Evolutionary conservation across 1,140 invertebrate genomes (phyloP), one percentile per base, ranked within the genome.

Genomic region (Battus philenor): DNA sequence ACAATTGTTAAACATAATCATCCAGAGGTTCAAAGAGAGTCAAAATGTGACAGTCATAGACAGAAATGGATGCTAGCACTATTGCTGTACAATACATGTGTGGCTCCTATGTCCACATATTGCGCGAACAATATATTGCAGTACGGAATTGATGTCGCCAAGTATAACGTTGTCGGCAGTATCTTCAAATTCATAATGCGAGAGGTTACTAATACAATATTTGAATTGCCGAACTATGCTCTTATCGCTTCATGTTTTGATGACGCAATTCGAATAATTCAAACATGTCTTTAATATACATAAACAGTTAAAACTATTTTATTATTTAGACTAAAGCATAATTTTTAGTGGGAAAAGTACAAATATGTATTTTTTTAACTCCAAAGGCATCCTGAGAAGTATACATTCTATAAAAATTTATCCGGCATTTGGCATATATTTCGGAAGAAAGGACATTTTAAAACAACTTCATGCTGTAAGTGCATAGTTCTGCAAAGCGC

Each of bases 401-500:
- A 76, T 50, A 59, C 66, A 20, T 81, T 83, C 49, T 80, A 81
- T 68, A 83, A 83, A 74, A 81, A 81, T 54, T 32, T 81, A 29
- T 83, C 79, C 26, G 75, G 79, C 11, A 81, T 81, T 59, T 83
- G 79, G 79, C 68, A 83, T 54, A 79, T 81, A 34, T 83, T 83
- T 71, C 79, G 81, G 58, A 69, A 50, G 54, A 76, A 55, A 54
- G 65, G 74, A 22, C 60, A 8, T 27, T 60, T 32, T 69, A 57
- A 63, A 34, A 34, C 44, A 9, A 44, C 50, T 2, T 29, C 16
- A 17, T 39, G 43, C 64, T 63, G 80, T 84, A 78, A 84, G 80
- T 80, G 77, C 80, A 84, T 81, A 75, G 80, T 81, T 80, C 77
- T 80, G 80, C 80, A 84, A 72, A 67, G 56, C 54, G 55, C 46